phyloP scores from a whole-genome alignment of 2,113 vertebrate genomes.

The Cacatua alba region DNA sequence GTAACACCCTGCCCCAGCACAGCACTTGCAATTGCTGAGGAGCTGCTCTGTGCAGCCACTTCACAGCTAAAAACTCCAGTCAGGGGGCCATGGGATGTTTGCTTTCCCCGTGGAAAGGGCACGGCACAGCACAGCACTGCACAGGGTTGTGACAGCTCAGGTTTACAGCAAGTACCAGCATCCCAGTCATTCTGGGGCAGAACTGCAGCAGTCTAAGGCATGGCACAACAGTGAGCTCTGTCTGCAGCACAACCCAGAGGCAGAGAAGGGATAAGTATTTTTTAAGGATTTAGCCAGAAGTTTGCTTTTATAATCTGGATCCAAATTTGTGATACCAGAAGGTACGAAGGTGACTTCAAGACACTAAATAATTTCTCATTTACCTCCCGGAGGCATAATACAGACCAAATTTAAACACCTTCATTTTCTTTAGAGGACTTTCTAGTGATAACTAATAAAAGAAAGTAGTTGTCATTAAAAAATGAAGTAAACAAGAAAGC shows the following conservation, averaged over 20 bases:
- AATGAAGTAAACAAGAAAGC: neutral
- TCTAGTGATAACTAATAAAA: neutral
- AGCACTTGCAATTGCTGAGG: neutral
- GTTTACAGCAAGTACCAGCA: neutral
- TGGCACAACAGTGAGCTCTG: neutral
- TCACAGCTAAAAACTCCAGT: neutral
- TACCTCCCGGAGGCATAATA: neutral
- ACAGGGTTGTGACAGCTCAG: neutral
- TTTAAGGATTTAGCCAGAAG: neutral
- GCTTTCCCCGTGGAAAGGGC: neutral
- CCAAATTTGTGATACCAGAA: neutral
- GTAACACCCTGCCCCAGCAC: neutral
- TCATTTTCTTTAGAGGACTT: neutral
- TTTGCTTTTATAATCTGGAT: neutral
- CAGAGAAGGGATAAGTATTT: neutral
- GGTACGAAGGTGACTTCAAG: neutral
- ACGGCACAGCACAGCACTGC: rapidly evolving
- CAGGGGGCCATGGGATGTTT: rapidly evolving
- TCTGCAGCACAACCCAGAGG: neutral
- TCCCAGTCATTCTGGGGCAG: neutral
- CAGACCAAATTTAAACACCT: neutral
- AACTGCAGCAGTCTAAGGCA: neutral
- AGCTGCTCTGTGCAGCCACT: neutral
- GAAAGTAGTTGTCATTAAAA: neutral
- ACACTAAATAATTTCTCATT: neutral